These are phyloP conservation scores for Platygyra sinensis DNA, from an alignment of 64 coral and sea anemone genomes.

Conservation along the genomic window DNA sequence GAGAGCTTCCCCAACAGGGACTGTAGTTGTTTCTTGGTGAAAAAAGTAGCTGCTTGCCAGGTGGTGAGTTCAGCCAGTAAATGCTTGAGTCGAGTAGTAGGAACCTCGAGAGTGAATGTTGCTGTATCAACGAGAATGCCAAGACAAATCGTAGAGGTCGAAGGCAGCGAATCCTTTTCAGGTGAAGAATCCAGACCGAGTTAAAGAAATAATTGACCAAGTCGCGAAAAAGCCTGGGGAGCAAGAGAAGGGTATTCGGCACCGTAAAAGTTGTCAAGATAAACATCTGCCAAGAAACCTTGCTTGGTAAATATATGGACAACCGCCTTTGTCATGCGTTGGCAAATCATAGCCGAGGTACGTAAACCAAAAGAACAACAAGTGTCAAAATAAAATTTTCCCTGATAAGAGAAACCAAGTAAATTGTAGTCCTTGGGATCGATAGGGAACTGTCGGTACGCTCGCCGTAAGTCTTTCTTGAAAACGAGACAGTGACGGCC, in stretches of 20 bases:
- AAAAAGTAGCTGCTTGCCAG: not conserved
- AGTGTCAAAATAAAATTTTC: not conserved
- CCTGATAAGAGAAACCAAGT: not conserved
- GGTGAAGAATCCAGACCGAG: slow-evolving; percentile 28
- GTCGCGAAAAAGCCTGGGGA: not conserved
- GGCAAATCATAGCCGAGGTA: not conserved
- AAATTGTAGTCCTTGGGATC: no score
- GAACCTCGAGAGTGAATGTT: not conserved
- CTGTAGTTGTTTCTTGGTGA: not conserved
- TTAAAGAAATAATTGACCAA: not conserved
- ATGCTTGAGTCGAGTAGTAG: not conserved
- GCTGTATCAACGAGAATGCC: slow-evolving; percentile 21
- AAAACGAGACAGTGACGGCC: not conserved
- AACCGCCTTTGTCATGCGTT: not conserved
- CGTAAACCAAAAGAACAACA: not conserved
- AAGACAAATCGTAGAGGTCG: slow-evolving; percentile 16
- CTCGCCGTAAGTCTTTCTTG: not conserved
- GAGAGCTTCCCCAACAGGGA: slow-evolving; percentile 2
- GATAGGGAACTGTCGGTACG: not conserved
- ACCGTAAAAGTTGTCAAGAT: slow-evolving; percentile 8
- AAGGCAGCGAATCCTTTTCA: slow-evolving; percentile 15
- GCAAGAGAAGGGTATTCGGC: not conserved
- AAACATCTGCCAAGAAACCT: slow-evolving; percentile 16
- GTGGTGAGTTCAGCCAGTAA: not conserved
- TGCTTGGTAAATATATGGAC: slow-evolving; percentile 15